Conservation (phyloP, 2,888 invertebrate genomes). For the Onthophagus sagittarius region DNA sequence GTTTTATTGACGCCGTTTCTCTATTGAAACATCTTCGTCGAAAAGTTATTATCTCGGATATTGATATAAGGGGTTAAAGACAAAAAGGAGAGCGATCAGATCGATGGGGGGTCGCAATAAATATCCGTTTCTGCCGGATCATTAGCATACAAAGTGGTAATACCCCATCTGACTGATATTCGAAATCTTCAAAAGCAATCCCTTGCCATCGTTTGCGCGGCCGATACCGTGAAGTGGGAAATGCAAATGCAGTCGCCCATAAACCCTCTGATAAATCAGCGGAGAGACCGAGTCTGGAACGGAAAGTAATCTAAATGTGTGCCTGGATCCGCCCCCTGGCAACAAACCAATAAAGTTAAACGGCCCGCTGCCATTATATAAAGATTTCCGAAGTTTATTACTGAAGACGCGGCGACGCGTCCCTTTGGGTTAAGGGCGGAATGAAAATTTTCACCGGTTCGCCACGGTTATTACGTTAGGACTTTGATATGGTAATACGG, state of each 20-base stretch:
- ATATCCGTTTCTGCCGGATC: background rate
- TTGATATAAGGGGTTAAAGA: background rate
- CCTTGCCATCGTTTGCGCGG: background rate
- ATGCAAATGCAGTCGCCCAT: conserved; percentile 9
- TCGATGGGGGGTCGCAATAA: background rate
- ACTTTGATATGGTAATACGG: background rate
- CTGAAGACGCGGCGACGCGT: background rate
- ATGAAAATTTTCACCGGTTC: background rate
- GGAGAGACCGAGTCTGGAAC: background rate
- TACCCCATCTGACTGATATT: conserved; percentile 3
- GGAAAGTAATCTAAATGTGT: background rate
- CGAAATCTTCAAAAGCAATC: conserved; percentile 9
- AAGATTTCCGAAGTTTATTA: conserved; percentile 11
- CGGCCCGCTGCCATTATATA: conserved; percentile 9
- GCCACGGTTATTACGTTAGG: background rate
- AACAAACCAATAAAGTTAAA: conserved; percentile 14
- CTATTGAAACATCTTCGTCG: background rate
- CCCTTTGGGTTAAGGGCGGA: background rate
- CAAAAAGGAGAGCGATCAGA: background rate
- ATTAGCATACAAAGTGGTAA: conserved; percentile 13
- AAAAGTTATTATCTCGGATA: background rate
- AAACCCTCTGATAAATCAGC: conserved; percentile 12
- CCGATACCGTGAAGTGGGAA: conserved; percentile 10
- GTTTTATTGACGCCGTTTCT: background rate
- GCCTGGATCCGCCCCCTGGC: conserved; percentile 3